Percentiles rank a stretch among this genome's conserved stretches.
phyloP scores from a whole-genome alignment of 2,797 vertebrate species.

The Mormyrus hasselquistii region DNA sequence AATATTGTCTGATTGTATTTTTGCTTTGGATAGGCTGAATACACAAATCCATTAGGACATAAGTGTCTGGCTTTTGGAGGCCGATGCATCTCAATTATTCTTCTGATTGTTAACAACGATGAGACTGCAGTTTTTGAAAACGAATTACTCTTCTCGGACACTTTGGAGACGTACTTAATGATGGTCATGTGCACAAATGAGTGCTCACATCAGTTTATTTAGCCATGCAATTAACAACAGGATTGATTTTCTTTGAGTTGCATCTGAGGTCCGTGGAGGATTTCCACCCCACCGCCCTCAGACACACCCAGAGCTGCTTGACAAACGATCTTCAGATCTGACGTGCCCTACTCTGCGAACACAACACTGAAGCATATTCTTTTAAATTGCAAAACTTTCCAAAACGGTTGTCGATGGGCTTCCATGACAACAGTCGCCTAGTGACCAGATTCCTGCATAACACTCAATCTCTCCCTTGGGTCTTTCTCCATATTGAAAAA shows the following conservation, averaged over 20 bases:
- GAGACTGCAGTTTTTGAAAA: constrained; percentile 3
- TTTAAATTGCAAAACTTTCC: neutral
- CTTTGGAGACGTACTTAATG: neutral
- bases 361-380: neutral
- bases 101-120: neutral
- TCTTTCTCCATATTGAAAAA: neutral
- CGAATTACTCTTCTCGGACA: neutral
- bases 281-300: neutral
- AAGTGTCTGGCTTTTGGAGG: neutral
- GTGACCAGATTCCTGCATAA: constrained; percentile 7
- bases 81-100: neutral
- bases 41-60: neutral
- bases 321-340: neutral
- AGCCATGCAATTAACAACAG: neutral
- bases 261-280: neutral
- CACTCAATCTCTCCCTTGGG: neutral
- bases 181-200: neutral
- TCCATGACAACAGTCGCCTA: constrained; percentile 9
- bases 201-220: neutral
- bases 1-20: neutral
- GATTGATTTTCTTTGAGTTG: constrained; percentile 7
- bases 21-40: neutral
- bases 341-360: neutral
- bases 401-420: neutral
- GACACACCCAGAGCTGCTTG: neutral